Evolutionary conservation across 2,888 invertebrate species (phyloP), one percentile per base, ranked within the genome.

Genomic region (Mycalesis mineus): DNA sequence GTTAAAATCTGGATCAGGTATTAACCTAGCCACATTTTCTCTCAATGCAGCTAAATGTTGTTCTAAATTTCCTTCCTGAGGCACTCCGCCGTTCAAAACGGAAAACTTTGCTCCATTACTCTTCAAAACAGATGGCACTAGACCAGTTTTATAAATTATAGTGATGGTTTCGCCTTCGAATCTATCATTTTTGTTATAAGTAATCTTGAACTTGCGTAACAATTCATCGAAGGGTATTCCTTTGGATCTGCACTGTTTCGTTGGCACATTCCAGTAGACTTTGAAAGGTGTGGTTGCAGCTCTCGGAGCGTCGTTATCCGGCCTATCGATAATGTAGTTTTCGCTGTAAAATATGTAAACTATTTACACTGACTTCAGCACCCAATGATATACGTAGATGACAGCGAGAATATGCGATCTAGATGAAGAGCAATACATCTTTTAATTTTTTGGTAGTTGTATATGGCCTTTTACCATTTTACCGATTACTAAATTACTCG

Each of bases 251-350:
- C 95, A 95, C 84, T 94, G 93, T 72, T 93, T 93, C 0, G 94
- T 93, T 0, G 95, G 95, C 0, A 94, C 92, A 76, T 95, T 95
- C 95, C 95, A 95, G 72, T 92, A 94, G 0, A 94, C 91, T 29
- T 86, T 79, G 68, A 93, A 92, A 0, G 74, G 73, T 52, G 77
- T 80, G n/a, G 28, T 58, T 11, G 28, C 14, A 39, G 28, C 62
- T 39, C 53, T 63, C 22, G 22, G 53, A 13, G 11, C n/a, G 3
- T 74, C 69, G 11, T n/a, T 14, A 33, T 47, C 78, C 11, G 77
- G 78, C 70, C 80, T 73, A 60, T 84, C 75, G 37, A 88, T 71
- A 5, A 87, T 78, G 70, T 82, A 87, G 71, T 86, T 33, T 17
- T 47, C 47, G 9, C 47, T 47, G 47, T 5, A 47, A 47, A 4